Base-by-base conservation (phyloP, 2,888 invertebrate genomes). In the Agriopis aurantiaria region DNA sequence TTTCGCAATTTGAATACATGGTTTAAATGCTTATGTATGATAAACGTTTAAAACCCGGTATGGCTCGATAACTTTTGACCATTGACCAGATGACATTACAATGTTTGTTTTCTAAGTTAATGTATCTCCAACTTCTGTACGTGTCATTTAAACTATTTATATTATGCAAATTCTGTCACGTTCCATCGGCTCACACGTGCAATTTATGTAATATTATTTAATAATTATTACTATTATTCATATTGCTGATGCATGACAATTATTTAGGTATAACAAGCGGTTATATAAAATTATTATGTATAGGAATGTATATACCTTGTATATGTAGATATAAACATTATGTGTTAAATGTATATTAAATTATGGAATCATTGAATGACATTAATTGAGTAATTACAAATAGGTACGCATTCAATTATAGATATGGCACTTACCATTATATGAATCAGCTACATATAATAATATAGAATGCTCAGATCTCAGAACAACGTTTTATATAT, bases 161-260 rank as follows among this genome's bases (percentile, higher is more conserved):
- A 23, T 41, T 9, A 59, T 59, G 68, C 48, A 63, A 64, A 63
- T 68, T 53, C 17, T 48, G 46, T 59, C 68, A 68, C 68, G 68
- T 68, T 12, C 9, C 33, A 46, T 33, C 12, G 40, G 10, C n/a
- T 40, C 9, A n/a, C 55, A 55, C 55, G 55, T 40, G 40, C n/a
- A 17, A 6, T 5, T 49, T 1, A 10, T 14, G 5, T 7, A 33
- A 2, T 33, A 40, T 53, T 53, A 55, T 55, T 55, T 55, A 55
- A 55, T 53, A 40, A 33, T 40, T n/a, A 8, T 40, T 12, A 12
- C n/a, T 55, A 11, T 48, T 52, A 45, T 48, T 56, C 67, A 67
- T 51, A 62, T 46, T 53, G 68, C 68, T 68, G 68, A 63, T 53
- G 33, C 52, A 68, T 58, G 48, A 1, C 12, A 52, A 60, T 51